Evolutionary conservation across 2,888 invertebrate species (phyloP).

Genomic region (Tenthredo notha): DNA sequence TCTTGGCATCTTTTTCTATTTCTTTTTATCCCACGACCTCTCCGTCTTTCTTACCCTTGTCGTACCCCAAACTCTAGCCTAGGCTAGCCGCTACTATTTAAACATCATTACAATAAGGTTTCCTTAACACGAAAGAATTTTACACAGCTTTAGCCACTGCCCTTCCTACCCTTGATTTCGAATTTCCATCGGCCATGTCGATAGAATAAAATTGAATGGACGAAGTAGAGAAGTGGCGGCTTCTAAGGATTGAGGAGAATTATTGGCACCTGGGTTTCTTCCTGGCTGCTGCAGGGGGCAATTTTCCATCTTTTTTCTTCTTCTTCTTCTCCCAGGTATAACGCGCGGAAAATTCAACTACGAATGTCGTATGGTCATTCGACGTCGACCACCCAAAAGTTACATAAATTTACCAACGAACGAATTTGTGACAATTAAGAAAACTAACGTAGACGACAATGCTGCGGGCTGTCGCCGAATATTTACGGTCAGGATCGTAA

Average conservation of each 20-base stretch:
- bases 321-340: neutral
- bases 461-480: conserved; percentile 62
- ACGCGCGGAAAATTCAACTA: conserved; percentile 16
- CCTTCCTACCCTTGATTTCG: neutral
- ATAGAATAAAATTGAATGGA: conserved; percentile 3
- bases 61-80: neutral
- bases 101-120: conserved; percentile 39
- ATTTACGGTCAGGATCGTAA: conserved; percentile 65
- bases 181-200: neutral
- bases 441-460: conserved; percentile 42
- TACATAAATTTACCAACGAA: conserved; percentile 48
- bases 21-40: conserved; percentile 16
- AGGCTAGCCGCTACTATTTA: conserved; percentile 6
- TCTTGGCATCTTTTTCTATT: conserved; percentile 32
- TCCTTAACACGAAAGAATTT: neutral
- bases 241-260: neutral
- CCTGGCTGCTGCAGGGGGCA: neutral
- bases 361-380: neutral
- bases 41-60: neutral
- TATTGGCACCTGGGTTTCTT: conserved; percentile 11
- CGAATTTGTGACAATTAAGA: conserved; percentile 53
- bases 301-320: neutral
- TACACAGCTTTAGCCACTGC: neutral
- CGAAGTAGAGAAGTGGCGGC: neutral
- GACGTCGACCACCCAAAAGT: conserved; percentile 43